These are phyloP conservation scores for Lithobates pipiens DNA, from an alignment of 2,797 vertebrate species.

Conservation along the genomic window DNA sequence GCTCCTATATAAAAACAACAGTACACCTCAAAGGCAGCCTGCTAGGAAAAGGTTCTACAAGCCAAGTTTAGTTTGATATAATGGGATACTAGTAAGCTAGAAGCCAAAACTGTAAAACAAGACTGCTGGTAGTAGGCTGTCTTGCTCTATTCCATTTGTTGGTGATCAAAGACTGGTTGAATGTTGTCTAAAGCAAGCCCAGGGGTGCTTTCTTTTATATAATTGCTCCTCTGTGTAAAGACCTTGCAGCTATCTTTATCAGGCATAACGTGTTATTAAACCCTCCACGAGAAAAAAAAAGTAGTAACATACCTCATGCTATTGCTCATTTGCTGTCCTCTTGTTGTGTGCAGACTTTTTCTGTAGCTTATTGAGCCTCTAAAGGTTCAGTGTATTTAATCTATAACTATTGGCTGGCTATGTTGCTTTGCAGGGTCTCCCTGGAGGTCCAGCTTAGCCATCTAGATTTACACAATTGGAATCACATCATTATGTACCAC, in stretches of 20 bases:
- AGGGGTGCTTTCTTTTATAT: neutral
- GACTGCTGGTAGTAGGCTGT: neutral
- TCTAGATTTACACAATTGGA: no score
- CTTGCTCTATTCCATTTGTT: neutral
- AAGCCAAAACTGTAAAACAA: neutral
- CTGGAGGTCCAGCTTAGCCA: no score
- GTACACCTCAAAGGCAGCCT: neutral
- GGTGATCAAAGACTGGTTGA: neutral
- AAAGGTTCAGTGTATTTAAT: no score
- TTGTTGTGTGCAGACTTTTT: no score
- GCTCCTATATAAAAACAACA: conserved; percentile 21
- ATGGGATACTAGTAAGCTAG: neutral
- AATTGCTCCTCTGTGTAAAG: neutral
- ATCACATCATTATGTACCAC: no score
- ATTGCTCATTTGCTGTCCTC: no score
- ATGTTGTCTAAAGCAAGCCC: neutral
- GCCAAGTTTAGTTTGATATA: neutral
- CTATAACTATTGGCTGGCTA: no score
- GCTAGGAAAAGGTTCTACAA: neutral
- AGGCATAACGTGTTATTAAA: neutral
- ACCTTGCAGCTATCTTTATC: neutral
- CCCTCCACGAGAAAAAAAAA: no score
- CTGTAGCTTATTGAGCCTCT: no score
- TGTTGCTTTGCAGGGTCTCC: no score
- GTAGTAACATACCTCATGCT: no score